phyloP scores from a whole-genome alignment of 1,140 invertebrate species.

The Copidosoma floridanum region DNA sequence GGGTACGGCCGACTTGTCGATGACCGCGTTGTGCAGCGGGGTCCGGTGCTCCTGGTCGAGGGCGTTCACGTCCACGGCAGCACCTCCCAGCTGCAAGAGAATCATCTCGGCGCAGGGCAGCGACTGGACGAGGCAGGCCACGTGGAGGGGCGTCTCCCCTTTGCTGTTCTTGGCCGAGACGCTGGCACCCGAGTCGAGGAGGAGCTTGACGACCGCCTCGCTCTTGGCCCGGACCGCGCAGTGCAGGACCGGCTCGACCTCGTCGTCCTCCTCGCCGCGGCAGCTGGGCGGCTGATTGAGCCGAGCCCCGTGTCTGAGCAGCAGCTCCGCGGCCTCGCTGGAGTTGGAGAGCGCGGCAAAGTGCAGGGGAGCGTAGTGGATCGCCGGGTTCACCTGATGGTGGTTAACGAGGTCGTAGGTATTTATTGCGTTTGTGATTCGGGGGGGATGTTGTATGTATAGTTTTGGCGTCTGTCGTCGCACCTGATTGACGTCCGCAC shows the following conservation, averaged over 20 bases:
- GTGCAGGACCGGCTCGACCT: conserved; percentile 58
- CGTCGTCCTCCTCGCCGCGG: no score
- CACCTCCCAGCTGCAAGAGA: conserved; percentile 54
- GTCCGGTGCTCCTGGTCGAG: conserved; percentile 61
- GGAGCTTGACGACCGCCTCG: conserved; percentile 59
- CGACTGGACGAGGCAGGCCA: conserved; percentile 62
- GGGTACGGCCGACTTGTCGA: conserved; percentile 54
- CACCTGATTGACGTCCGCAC: conserved; percentile 45
- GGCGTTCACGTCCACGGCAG: conserved; percentile 60
- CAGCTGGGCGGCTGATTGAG: conserved; percentile 28
- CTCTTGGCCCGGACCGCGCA: conserved; percentile 60
- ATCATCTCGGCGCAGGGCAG: conserved; percentile 59
- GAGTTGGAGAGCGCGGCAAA: conserved; percentile 61
- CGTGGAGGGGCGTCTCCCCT: conserved; percentile 62
- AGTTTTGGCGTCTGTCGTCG: no score
- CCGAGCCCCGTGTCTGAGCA: conserved; percentile 57
- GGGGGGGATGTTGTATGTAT: no score
- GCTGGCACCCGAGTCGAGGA: conserved; percentile 63
- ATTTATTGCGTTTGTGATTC: no score
- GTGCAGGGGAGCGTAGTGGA: conserved; percentile 61
- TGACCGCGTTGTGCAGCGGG: conserved; percentile 63
- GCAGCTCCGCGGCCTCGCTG: conserved; percentile 53
- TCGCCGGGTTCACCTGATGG: conserved; percentile 47
- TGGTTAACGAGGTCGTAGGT: no score
- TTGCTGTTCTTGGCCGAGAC: conserved; percentile 58